Evolutionary conservation across 1,140 invertebrate genomes (phyloP).

Genomic region (Pogonognathellus flavescens): DNA sequence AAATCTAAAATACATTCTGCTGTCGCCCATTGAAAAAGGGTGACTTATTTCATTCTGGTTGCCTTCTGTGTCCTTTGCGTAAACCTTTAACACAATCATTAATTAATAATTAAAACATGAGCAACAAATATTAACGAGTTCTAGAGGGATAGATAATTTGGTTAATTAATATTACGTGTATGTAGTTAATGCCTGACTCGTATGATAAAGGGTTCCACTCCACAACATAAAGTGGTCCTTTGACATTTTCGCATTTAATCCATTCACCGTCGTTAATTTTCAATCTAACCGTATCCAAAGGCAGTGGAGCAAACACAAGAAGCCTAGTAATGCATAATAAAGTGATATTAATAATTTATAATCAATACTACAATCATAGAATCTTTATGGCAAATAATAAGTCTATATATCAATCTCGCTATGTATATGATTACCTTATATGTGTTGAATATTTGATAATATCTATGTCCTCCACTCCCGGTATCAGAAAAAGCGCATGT

Average conservation of each 20-base stretch:
- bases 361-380: too few relatives aligned
- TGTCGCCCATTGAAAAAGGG: conserved; percentile 84
- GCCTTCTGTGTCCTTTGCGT: conserved; percentile 75
- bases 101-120: conserved; percentile 52
- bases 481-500: conserved; percentile 81
- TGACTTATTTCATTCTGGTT: conserved; percentile 76
- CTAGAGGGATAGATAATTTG: not conserved
- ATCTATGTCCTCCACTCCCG: conserved; percentile 80
- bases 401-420: too few relatives aligned
- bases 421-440: conserved; percentile 75
- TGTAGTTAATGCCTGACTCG: conserved; percentile 77
- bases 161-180: conserved; percentile 75
- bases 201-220: conserved; percentile 81
- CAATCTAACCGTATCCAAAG: conserved; percentile 77
- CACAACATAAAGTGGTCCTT: conserved; percentile 80
- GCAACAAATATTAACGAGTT: not conserved
- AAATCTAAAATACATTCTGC: conserved; percentile 77
- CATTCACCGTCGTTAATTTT: conserved; percentile 78
- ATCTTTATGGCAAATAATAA: too few relatives aligned
- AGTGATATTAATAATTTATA: not conserved
- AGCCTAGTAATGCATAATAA: conserved; percentile 73
- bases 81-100: conserved; percentile 71
- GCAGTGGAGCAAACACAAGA: conserved; percentile 80
- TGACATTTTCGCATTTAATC: conserved; percentile 75
- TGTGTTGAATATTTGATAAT: conserved; percentile 81